A percentile compares a stretch with the other conserved stretches of the same genome.
phyloP scores from a whole-genome alignment of 2,888 invertebrate species.

The Orchesellides sinensis region DNA sequence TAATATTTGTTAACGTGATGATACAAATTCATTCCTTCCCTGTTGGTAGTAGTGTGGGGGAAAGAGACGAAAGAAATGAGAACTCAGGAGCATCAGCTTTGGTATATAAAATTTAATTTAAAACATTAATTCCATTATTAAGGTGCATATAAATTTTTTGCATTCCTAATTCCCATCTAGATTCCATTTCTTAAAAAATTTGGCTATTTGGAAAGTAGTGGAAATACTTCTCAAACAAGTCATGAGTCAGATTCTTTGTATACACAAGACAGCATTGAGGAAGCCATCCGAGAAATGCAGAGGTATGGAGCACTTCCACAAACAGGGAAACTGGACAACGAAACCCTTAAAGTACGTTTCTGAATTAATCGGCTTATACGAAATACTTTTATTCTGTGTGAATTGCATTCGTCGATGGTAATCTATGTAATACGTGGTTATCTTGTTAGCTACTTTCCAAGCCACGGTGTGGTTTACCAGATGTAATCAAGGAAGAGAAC shows the following conservation, averaged over 20 bases:
- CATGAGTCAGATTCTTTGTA: constrained; percentile 81
- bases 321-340: constrained; percentile 83
- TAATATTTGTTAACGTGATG: too few relatives aligned
- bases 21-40: too few relatives aligned
- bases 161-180: constrained; percentile 78
- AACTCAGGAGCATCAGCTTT: too few relatives aligned
- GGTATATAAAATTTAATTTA: too few relatives aligned
- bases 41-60: too few relatives aligned
- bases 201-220: constrained; percentile 81
- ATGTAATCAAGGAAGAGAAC: constrained; percentile 78
- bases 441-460: constrained; percentile 81
- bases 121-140: too few relatives aligned
- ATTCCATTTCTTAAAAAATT: constrained; percentile 83
- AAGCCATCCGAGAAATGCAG: constrained; percentile 84
- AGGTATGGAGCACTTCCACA: constrained; percentile 84
- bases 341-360: constrained; percentile 78
- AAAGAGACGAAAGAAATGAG: too few relatives aligned
- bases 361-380: too few relatives aligned
- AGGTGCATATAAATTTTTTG: too few relatives aligned
- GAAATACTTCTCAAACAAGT: constrained; percentile 74
- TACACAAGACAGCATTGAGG: constrained; percentile 81
- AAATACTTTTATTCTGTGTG: too few relatives aligned
- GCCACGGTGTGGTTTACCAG: constrained; percentile 85
- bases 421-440: too few relatives aligned
- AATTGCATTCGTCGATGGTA: too few relatives aligned